phyloP scores from a whole-genome alignment of 2,797 vertebrate genomes.

The Melanitta fusca region DNA sequence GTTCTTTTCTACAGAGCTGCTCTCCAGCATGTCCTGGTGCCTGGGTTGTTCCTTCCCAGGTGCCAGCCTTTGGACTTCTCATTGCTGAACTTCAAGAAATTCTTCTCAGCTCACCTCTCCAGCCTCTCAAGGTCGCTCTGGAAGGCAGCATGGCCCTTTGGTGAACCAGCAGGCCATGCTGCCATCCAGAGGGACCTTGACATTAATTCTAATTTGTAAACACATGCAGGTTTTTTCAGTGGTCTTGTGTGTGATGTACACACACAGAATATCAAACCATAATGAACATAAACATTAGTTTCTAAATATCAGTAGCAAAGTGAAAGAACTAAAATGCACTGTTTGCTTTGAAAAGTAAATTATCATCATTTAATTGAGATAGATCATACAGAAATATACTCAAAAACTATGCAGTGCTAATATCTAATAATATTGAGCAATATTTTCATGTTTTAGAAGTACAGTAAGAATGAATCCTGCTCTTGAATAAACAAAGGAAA shows the following conservation, averaged over 20 bases:
- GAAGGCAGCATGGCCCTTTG: too few relatives aligned
- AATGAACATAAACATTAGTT: neutral
- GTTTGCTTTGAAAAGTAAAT: neutral
- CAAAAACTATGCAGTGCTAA: accelerated
- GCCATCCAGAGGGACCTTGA: too few relatives aligned
- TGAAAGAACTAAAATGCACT: neutral
- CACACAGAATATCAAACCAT: neutral
- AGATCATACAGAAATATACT: neutral
- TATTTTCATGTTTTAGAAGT: neutral
- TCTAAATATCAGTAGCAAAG: neutral
- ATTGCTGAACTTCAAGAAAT: too few relatives aligned
- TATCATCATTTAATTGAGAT: neutral
- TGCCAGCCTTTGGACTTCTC: too few relatives aligned
- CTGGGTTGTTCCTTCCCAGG: too few relatives aligned
- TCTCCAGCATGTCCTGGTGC: too few relatives aligned
- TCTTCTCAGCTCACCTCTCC: too few relatives aligned
- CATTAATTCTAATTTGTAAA: neutral
- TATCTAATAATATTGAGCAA: neutral
- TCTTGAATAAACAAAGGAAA: neutral
- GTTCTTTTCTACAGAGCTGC: too few relatives aligned
- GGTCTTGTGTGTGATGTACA: neutral
- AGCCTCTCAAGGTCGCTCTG: too few relatives aligned
- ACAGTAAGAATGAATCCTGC: neutral
- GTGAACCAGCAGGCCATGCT: too few relatives aligned
- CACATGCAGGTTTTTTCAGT: neutral